phyloP scores from a whole-genome alignment of 2,797 vertebrate species.

The Carduelis carduelis region DNA sequence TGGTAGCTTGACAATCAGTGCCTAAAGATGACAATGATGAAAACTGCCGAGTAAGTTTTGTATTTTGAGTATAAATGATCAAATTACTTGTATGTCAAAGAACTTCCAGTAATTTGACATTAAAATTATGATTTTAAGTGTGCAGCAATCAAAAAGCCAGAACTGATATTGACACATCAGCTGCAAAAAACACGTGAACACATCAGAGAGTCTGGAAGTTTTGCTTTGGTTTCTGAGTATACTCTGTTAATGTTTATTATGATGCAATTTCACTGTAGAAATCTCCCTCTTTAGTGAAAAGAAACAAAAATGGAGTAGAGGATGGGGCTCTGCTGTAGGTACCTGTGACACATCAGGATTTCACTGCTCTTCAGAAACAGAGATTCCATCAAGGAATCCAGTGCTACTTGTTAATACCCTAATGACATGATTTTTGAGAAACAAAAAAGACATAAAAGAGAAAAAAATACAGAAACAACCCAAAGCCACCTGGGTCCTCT shows the following conservation, averaged over 20 bases:
- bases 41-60: neutral
- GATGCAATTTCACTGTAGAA: neutral
- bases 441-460: neutral
- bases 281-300: neutral
- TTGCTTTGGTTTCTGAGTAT: neutral
- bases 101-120: neutral
- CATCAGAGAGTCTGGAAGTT: neutral
- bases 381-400: neutral
- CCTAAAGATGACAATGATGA: neutral
- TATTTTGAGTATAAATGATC: neutral
- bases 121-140: neutral
- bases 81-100: neutral
- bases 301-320: neutral
- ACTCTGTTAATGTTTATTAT: neutral
- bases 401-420: neutral
- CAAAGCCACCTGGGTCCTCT: neutral
- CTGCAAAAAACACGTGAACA: neutral
- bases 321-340: neutral
- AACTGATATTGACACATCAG: neutral
- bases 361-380: neutral
- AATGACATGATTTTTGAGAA: neutral
- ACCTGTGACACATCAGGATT: neutral
- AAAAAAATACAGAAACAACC: neutral
- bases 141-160: neutral
- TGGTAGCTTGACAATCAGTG: neutral